Evolutionary conservation across 2,797 vertebrate genomes (phyloP).

Genomic region (Microtus obscurus): DNA sequence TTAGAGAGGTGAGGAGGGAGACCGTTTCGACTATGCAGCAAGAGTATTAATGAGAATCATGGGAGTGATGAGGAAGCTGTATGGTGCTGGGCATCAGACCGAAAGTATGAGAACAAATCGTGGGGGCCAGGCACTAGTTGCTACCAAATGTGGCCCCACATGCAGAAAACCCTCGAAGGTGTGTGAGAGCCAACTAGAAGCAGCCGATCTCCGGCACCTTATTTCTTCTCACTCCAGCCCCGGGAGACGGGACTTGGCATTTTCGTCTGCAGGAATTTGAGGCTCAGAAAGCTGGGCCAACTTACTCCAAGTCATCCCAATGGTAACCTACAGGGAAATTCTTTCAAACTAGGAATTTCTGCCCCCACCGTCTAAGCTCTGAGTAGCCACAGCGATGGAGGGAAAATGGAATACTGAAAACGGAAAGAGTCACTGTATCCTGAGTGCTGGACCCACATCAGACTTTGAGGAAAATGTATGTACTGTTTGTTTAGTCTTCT

Average conservation of each 20-base stretch:
- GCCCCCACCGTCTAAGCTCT: background rate
- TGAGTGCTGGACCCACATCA: background rate
- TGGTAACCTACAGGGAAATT: background rate
- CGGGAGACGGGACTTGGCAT: background rate
- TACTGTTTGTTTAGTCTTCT: background rate
- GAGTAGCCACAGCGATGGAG: background rate
- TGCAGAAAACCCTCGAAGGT: constrained; percentile 3
- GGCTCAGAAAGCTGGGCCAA: background rate
- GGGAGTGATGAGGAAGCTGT: background rate
- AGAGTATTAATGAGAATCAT: background rate
- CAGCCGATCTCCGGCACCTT: background rate
- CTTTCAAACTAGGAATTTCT: background rate
- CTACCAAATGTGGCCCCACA: background rate
- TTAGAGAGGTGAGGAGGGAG: background rate
- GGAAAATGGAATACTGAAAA: background rate
- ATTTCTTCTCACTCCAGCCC: constrained; percentile 35
- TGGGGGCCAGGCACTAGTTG: background rate
- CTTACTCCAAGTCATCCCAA: background rate
- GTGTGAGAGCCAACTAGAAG: background rate
- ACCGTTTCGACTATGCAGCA: background rate
- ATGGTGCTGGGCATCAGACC: background rate
- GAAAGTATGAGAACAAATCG: background rate
- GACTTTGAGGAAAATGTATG: background rate
- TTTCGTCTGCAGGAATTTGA: constrained; percentile 34
- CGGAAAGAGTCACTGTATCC: background rate